Base-by-base conservation (phyloP, 1,140 invertebrate species). In the Macrotrachela quadricornifera region DNA sequence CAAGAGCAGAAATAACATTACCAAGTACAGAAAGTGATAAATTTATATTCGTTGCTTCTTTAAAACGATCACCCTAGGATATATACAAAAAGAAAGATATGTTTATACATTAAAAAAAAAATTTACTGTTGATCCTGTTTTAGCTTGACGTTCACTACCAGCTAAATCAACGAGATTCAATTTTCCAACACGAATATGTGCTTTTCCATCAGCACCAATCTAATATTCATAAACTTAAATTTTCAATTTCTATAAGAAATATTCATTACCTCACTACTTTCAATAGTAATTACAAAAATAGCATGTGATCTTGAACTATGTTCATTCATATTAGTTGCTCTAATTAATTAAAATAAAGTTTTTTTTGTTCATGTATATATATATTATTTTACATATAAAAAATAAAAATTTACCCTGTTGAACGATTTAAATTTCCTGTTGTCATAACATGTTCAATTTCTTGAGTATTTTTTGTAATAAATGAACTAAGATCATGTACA, bases 301-400 rank as follows among this genome's bases (percentile, higher is more conserved):
- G 92, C 92, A 75, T 99, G 92, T 2, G 91, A 97, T 61, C 92
- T 78, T 56, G 85, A 91, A 58, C 87, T 94, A 0, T 90, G 96
- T 67, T 96, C 92, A 72, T 97, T 99, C 92, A 99, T 99, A 71
- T 96, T 97, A 1, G 92, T 99, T 9, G 91, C 90, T 1, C 92
- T 92, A 0, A 78, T 77, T 0, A 80, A 73, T 56, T 2, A 30
- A 30, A 30, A 30, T 77, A 36, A 39, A n/a, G n/a, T n/a, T n/a
- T n/a, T n/a, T n/a, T n/a, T n/a, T n/a, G n/a, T n/a, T n/a, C n/a
- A n/a, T n/a, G n/a, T n/a, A n/a, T 42, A 1, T 1, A 13, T 42
- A 42, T 42, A 14, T 15, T 88, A 37, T 80, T 81, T 60, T 2
- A 30, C 2, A 30, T 30, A 30, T 2, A 30, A 30, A 30, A 30